Base-by-base conservation (phyloP, 2,797 vertebrate genomes). In the Molossus molossus region DNA sequence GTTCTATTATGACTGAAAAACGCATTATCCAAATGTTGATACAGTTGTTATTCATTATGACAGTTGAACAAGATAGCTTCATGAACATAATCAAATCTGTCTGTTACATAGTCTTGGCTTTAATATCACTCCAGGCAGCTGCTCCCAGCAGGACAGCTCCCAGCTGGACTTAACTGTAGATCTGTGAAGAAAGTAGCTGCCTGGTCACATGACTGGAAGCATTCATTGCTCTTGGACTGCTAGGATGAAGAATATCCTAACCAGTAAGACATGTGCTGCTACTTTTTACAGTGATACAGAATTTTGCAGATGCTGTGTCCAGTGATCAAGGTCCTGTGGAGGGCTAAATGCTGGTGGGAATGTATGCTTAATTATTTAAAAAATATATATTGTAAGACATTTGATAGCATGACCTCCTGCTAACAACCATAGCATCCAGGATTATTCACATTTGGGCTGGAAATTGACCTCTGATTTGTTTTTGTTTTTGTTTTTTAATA, bases 231-330 rank as follows among this genome's bases (percentile, higher is more conserved):
- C 50, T 75, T 48, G 29, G 29, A 50, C 0, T 55, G 14, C 2
- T 40, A 23, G 29, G 23, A n/a, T 18, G 13, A 40, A 11, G 5
- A 11, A 4, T 9, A 15, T 6, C 5, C 33, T 67, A 27, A 50
- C 2, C 9, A 69, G 6, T 5, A 48, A 79, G 20, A 13, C 33
- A 12, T 4, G 1, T 14, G 3, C 8, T 18, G 3, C 8, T 18
- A 13, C 6, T 76, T 70, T 77, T 45, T 50, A 69, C 21, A 57
- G 23, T 1, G 2, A 55, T 25, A 55, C 1, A 69, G 9, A 88
- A n/a, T 20, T n/a, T 57, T 73, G 1, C 10, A 45, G 17, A 55
- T 37, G 58, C 21, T 5, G 11, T n/a, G 18, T 79, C 12, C 6
- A 50, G 18, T 50, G 5, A 62, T 72, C 9, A 70, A 81, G 15